Evolutionary conservation across 2,113 vertebrate genomes (phyloP), one percentile per base, ranked within the genome.

Genomic region (Galbula dea): DNA sequence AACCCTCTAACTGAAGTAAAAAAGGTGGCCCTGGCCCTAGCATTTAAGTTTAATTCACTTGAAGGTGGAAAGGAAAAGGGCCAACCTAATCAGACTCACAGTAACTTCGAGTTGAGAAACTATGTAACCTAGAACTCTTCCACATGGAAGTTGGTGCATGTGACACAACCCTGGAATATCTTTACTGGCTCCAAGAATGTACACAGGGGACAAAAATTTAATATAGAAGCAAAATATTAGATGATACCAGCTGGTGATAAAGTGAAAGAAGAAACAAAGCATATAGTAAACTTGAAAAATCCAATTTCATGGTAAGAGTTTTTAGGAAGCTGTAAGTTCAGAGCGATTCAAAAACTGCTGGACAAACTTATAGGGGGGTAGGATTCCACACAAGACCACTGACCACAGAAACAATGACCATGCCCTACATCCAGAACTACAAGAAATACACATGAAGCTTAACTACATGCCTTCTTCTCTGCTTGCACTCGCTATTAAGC

Each of bases 341-440:
- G 0, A 34, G 9, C 2, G 0, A 72, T 26, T 59, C 21, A 59
- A 63, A 9, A 52, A 5, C 12, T n/a, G 10, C 23, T 6, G 3
- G 17, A 3, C 3, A 22, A 62, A 32, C 2, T 23, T 7, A 6
- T 0, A 4, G 36, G 12, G 3, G 19, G 51, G 12, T n/a, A 15
- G 27, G 37, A 20, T 0, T 7, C 10, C 54, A 13, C 1, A 1
- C 2, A 10, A 11, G 52, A 30, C 13, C 23, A 6, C 8, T 1
- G 24, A 15, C 22, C 9, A 37, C 16, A 15, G 19, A 9, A 52
- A 39, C 24, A 21, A 5, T 0, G 4, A 18, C 62, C 10, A 1
- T 9, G 26, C 34, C 16, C 26, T 24, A 3, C 11, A 3, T 0
- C n/a, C 16, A 6, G 14, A 36, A 21, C 23, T 0, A 27, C 10